A percentile compares a stretch with the other conserved stretches of the same genome.
Conservation (phyloP, 2,113 vertebrate species). For the Eclectus roratus region DNA sequence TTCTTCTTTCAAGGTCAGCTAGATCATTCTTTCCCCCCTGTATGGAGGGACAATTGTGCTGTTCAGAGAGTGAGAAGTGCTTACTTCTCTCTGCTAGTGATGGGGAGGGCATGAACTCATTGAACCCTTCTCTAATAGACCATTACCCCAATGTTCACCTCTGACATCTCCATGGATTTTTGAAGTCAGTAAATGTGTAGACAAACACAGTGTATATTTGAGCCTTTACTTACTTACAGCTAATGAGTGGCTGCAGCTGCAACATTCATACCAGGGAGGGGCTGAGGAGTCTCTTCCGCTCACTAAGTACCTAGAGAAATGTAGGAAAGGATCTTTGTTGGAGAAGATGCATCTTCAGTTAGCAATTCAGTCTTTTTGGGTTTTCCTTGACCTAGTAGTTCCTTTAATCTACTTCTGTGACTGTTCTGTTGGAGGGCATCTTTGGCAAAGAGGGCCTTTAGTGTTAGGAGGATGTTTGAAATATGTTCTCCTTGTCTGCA, state of each 20-base stretch:
- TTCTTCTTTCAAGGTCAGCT: neutral
- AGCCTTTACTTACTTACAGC: neutral
- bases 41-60: neutral
- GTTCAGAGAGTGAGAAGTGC: neutral
- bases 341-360: neutral
- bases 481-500: slow-evolving; percentile 42
- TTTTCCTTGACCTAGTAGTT: neutral
- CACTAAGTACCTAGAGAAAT: neutral
- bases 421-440: neutral
- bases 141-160: neutral
- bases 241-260: neutral
- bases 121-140: fast-evolving
- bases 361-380: neutral
- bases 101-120: neutral
- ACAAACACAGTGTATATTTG: neutral
- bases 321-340: neutral
- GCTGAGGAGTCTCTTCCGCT: neutral
- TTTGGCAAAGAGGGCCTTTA: neutral
- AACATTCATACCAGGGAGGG: neutral
- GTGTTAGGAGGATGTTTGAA: neutral
- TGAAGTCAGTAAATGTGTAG: neutral
- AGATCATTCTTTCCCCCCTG: neutral
- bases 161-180: neutral
- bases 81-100: neutral
- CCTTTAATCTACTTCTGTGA: neutral